Conservation (phyloP, 2,797 vertebrate genomes). For the Anomalospiza imberbis region DNA sequence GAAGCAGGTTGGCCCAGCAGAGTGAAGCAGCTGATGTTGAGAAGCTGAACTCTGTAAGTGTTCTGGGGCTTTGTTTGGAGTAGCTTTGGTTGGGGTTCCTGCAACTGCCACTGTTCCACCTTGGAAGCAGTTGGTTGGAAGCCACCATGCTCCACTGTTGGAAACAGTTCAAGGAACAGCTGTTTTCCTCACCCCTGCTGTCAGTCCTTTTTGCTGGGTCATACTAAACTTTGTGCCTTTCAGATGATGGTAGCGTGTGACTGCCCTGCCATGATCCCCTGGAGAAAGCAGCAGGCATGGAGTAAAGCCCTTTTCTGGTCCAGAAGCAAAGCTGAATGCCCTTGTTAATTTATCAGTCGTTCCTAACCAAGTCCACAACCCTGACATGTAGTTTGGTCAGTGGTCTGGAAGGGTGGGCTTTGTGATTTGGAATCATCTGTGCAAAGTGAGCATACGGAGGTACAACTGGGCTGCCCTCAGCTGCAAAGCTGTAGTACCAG, state of each 20-base stretch:
- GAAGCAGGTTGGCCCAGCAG: background rate
- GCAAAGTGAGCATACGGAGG: background rate
- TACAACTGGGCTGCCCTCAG: background rate
- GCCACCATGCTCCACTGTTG: background rate
- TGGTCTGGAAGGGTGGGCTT: background rate
- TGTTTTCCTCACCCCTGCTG: background rate
- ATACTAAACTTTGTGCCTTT: background rate
- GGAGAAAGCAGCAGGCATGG: background rate
- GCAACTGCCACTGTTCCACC: background rate
- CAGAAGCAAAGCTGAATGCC: background rate
- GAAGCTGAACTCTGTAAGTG: background rate
- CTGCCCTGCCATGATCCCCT: background rate
- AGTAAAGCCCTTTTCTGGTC: background rate
- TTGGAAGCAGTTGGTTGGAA: background rate
- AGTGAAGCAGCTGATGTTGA: background rate
- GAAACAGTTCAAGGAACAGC: background rate
- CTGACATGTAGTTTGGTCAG: background rate
- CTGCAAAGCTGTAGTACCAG: background rate
- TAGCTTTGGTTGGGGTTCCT: background rate
- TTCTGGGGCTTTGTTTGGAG: background rate
- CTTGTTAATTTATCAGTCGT: background rate
- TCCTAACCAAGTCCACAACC: background rate
- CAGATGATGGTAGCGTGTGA: fast-evolving
- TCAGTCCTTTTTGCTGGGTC: background rate
- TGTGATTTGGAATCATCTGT: background rate